Evolutionary conservation across 2,888 invertebrate genomes (phyloP).

Genomic region (Synergus itoensis): DNA sequence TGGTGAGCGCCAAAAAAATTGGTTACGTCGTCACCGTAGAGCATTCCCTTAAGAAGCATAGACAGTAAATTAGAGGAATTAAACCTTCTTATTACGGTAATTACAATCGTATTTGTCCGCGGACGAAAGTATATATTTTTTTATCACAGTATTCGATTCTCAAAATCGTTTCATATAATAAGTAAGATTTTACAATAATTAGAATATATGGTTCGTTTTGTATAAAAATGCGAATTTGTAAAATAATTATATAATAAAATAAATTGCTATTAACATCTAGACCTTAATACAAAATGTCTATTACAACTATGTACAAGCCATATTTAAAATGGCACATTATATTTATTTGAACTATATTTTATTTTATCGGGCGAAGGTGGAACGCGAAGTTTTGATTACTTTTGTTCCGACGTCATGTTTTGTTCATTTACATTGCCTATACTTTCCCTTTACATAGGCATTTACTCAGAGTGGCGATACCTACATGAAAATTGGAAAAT

Average conservation of each 20-base stretch:
- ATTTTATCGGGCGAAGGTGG: conserved; percentile 52
- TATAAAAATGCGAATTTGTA: conserved; percentile 34
- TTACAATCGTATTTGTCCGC: conserved; percentile 52
- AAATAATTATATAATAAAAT: conserved; percentile 22
- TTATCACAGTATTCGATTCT: conserved; percentile 71
- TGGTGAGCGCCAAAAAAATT: no score
- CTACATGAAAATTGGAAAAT: no score
- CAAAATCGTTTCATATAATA: conserved; percentile 50
- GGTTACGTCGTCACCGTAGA: no score
- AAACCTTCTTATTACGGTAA: not conserved
- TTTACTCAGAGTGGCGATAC: not conserved
- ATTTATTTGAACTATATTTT: conserved; percentile 74
- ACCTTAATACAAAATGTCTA: conserved; percentile 42
- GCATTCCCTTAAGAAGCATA: no score
- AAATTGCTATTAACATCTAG: conserved; percentile 52
- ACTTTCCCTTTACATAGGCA: conserved; percentile 41
- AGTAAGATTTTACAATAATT: conserved; percentile 44
- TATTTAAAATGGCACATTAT: conserved; percentile 75
- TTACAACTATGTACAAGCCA: conserved; percentile 76
- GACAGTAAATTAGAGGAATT: conserved; percentile 7
- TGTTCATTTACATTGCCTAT: conserved; percentile 44
- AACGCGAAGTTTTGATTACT: conserved; percentile 39
- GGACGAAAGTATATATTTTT: conserved; percentile 66
- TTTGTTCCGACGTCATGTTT: conserved; percentile 46
- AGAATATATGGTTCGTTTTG: conserved; percentile 2